Percentiles rank a stretch among this genome's conserved stretches.
These are phyloP conservation scores for Sebastes dallii DNA, from an alignment of 2,797 vertebrate species.

Conservation along the genomic window DNA sequence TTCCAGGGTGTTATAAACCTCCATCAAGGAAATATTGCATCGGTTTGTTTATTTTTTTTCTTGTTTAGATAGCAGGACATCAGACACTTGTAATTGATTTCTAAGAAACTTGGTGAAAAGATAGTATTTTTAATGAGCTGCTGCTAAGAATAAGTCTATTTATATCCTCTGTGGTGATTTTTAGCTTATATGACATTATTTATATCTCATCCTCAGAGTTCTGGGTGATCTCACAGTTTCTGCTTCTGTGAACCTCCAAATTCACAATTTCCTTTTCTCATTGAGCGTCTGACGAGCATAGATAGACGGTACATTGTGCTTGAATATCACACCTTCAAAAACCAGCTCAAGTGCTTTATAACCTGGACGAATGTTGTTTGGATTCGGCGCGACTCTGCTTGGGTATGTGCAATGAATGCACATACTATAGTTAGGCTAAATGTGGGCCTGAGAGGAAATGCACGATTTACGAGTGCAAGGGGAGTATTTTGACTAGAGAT, in stretches of 20 bases:
- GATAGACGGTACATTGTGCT: neutral
- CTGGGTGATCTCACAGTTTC: neutral
- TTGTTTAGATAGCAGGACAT: neutral
- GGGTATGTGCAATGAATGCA: neutral
- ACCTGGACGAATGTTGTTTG: neutral
- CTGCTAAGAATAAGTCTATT: neutral
- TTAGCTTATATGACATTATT: neutral
- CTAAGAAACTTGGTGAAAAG: neutral
- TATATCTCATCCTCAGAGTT: neutral
- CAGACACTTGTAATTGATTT: neutral
- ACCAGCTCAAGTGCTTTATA: neutral
- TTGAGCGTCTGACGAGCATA: neutral
- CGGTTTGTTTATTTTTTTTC: neutral
- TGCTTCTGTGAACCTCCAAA: neutral
- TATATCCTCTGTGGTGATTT: neutral
- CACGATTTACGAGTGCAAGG: conserved; percentile 11
- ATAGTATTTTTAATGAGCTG: neutral
- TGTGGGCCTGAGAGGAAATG: neutral
- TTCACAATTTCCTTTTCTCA: neutral
- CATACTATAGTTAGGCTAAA: neutral
- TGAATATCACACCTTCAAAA: neutral
- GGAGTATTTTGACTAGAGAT: conserved; percentile 11
- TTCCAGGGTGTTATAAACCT: neutral
- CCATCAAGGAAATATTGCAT: neutral
- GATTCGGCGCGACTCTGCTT: neutral